A percentile compares a stretch with the other conserved stretches of the same genome.
These are phyloP conservation scores for Cancer borealis DNA, from an alignment of 2,888 invertebrate genomes.

Conservation along the genomic window DNA sequence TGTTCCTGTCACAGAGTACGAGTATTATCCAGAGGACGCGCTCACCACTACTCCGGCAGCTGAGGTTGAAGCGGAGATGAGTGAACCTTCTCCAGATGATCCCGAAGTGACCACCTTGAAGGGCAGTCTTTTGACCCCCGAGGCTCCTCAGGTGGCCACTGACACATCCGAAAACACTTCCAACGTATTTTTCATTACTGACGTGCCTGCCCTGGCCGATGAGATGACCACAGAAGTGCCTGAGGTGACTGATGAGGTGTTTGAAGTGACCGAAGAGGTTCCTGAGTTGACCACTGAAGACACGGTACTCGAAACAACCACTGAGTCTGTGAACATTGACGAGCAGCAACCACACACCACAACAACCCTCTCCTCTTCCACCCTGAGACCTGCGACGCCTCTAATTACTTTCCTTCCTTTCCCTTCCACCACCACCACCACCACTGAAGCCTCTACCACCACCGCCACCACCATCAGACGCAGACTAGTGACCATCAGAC, in stretches of 20 bases:
- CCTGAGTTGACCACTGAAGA: constrained; percentile 23
- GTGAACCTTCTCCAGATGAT: neutral
- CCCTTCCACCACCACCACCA: constrained; percentile 38
- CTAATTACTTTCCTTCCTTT: constrained; percentile 42
- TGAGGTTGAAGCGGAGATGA: constrained; percentile 24
- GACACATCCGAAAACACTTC: neutral
- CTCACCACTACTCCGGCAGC: constrained; percentile 47
- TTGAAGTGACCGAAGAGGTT: neutral
- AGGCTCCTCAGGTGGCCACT: neutral
- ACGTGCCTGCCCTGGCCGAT: neutral
- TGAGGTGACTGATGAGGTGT: neutral
- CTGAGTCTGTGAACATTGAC: neutral
- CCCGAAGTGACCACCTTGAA: neutral
- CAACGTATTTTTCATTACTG: neutral
- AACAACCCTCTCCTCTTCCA: neutral
- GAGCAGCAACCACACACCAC: neutral
- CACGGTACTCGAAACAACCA: neutral
- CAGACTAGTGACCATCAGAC: constrained; percentile 55
- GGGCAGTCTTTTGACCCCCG: neutral
- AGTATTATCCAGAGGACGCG: constrained; percentile 50
- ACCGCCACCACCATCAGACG: constrained; percentile 37
- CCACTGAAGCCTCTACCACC: constrained; percentile 29
- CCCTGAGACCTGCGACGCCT: neutral
- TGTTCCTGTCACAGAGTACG: constrained; percentile 58
- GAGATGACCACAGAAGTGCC: neutral